Evolutionary conservation across 2,113 vertebrate species (phyloP).

Genomic region (Myrmecophaga tridactyla): DNA sequence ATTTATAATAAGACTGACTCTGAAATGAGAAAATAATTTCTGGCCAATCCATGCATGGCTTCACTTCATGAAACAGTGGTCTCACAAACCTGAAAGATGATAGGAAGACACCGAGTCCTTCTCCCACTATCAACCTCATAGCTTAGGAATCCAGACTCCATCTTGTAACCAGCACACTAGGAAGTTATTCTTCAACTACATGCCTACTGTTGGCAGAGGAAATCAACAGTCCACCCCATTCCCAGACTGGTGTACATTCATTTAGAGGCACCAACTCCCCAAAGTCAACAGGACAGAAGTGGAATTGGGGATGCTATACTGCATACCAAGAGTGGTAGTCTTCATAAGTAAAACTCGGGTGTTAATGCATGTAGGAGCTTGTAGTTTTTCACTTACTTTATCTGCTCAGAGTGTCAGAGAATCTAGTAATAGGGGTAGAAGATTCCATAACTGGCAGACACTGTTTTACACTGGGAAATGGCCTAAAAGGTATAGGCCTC

Average conservation of each 20-base stretch:
- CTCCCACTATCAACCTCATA: not conserved
- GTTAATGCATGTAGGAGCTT: not conserved
- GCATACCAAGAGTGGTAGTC: not conserved
- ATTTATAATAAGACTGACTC: not conserved
- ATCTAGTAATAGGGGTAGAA: not conserved
- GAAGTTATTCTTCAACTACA: not conserved
- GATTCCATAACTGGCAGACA: not conserved
- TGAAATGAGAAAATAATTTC: not conserved
- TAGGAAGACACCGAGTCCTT: not conserved
- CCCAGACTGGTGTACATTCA: not conserved
- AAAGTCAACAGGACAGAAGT: not conserved
- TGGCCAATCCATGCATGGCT: not conserved
- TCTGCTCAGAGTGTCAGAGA: not conserved
- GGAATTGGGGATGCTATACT: not conserved
- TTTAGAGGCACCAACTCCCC: not conserved
- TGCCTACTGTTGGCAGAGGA: not conserved
- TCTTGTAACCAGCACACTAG: not conserved
- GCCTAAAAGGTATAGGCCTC: not conserved
- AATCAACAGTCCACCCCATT: not conserved
- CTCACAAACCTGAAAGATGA: not conserved
- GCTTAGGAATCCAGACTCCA: not conserved
- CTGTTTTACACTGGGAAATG: not conserved
- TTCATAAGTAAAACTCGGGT: conserved; percentile 21
- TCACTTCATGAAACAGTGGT: not conserved
- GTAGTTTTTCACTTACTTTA: not conserved